Base-by-base conservation (phyloP, 2,888 invertebrate species). In the Endotricha flammealis region DNA sequence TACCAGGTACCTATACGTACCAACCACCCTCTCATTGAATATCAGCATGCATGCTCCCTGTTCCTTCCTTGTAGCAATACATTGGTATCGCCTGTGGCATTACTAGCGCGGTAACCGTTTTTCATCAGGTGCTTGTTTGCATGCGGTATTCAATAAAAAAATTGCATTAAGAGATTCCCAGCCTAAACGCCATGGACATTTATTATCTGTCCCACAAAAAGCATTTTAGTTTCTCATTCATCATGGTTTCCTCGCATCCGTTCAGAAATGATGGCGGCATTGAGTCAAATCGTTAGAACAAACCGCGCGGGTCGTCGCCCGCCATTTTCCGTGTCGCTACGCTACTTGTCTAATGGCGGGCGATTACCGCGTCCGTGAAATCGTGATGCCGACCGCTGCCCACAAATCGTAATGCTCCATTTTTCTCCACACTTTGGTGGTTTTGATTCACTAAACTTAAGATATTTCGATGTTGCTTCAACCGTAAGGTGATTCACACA, bases 291-390 rank as follows among this genome's bases (percentile, higher is more conserved):
- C 42, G 46, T 24, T 33, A 33, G 25, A 25, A 25, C 32, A 33
- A 33, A 50, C 46, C 47, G 36, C 50, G 42, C 53, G 55, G 76
- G 74, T 75, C 76, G 71, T 65, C 64, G 76, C 39, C 74, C 75
- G 65, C 55, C 53, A 65, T 74, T 69, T 76, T 67, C 69, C 70
- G 64, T 70, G 74, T 70, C 70, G 69, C 64, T 67, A 59, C 62
- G 6, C 20, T 20, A 6, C n/a, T n/a, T n/a, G 53, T 66, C 64
- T 78, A 79, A 78, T 78, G 67, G 71, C 64, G 29, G n/a, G 57
- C 69, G 61, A 77, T 77, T 73, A 80, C 69, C 44, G 61, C 47
- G 68, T 50, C 73, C 74, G 72, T 79, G 72, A 79, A 79, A 72
- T 79, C 76, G 73, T 77, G 72, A 74, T 69, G 72, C 48, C 68